Percentiles rank a stretch among this genome's conserved stretches.
These are phyloP conservation scores for Baryphthengus martii DNA, from an alignment of 2,113 vertebrate species.

Conservation along the genomic window DNA sequence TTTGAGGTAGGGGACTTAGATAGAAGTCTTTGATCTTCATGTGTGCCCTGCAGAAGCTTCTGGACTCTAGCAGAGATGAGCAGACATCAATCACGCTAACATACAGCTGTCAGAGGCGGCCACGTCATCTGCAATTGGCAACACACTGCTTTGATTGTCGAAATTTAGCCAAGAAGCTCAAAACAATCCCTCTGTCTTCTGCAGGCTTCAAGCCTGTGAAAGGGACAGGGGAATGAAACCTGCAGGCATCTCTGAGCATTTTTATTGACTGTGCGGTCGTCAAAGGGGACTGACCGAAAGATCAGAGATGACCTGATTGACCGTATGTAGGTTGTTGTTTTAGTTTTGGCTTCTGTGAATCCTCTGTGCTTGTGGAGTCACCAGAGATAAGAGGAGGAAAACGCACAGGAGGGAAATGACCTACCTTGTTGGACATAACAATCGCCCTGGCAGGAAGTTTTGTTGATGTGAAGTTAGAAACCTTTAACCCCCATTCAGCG, in stretches of 20 bases:
- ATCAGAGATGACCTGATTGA: neutral
- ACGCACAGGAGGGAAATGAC: conserved; percentile 6
- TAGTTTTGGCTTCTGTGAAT: conserved; percentile 28
- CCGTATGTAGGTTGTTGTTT: conserved; percentile 21
- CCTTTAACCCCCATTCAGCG: neutral
- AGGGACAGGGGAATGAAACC: neutral
- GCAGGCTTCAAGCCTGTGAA: neutral
- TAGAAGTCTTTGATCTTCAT: conserved; percentile 49
- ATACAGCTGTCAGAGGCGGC: neutral
- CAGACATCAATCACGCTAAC: neutral
- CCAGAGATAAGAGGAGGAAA: conserved; percentile 49
- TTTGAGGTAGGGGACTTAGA: conserved; percentile 48
- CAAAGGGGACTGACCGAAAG: conserved; percentile 45
- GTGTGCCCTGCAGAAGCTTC: conserved; percentile 30
- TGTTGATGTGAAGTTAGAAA: conserved; percentile 5
- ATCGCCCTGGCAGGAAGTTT: neutral
- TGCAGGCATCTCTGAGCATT: neutral
- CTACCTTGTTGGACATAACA: conserved; percentile 13
- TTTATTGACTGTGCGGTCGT: conserved; percentile 7
- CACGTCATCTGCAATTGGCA: neutral
- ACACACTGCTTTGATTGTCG: neutral
- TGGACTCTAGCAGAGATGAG: neutral
- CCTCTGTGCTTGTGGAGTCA: conserved; percentile 29
- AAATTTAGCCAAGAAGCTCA: neutral
- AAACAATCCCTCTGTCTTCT: neutral